Evolutionary conservation across 2,888 invertebrate genomes (phyloP).

Genomic region (Ochlodes sylvanus): DNA sequence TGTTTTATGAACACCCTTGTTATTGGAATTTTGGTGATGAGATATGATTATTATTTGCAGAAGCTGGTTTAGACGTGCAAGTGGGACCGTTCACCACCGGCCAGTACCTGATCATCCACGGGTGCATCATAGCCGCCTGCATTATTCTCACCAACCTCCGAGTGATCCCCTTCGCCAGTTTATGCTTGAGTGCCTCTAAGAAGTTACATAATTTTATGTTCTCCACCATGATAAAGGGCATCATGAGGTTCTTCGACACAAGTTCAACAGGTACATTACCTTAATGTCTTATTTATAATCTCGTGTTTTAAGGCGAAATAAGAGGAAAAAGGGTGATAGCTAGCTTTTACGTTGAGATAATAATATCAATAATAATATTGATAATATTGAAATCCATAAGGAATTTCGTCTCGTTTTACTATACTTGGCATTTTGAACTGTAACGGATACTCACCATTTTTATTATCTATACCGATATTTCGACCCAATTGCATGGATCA

Average conservation of each 20-base stretch:
- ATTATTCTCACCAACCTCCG: slow-evolving; percentile 85
- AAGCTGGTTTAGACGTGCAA: slow-evolving; percentile 65
- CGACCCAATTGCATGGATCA: too few species aligned
- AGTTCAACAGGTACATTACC: slow-evolving; percentile 90
- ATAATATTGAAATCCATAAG: too few species aligned
- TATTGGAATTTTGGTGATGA: neutral
- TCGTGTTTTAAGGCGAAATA: too few species aligned
- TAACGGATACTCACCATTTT: too few species aligned
- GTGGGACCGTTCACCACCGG: slow-evolving; percentile 71
- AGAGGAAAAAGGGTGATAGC: too few species aligned
- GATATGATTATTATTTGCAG: slow-evolving; percentile 61
- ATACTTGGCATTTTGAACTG: too few species aligned
- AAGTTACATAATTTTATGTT: slow-evolving; percentile 90
- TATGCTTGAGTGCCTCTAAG: slow-evolving; percentile 87
- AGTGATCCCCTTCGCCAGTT: slow-evolving; percentile 86
- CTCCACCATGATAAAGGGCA: slow-evolving; percentile 75
- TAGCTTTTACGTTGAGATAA: too few species aligned
- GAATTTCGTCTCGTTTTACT: too few species aligned
- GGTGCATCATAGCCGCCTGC: slow-evolving; percentile 76
- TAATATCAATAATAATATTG: too few species aligned
- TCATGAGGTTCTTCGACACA: slow-evolving; percentile 91
- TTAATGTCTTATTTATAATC: too few species aligned
- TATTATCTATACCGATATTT: too few species aligned
- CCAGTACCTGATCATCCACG: slow-evolving; percentile 87
- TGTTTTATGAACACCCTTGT: too few species aligned